Conservation (phyloP, 2,113 vertebrate genomes). For the Daubentonia madagascariensis region DNA sequence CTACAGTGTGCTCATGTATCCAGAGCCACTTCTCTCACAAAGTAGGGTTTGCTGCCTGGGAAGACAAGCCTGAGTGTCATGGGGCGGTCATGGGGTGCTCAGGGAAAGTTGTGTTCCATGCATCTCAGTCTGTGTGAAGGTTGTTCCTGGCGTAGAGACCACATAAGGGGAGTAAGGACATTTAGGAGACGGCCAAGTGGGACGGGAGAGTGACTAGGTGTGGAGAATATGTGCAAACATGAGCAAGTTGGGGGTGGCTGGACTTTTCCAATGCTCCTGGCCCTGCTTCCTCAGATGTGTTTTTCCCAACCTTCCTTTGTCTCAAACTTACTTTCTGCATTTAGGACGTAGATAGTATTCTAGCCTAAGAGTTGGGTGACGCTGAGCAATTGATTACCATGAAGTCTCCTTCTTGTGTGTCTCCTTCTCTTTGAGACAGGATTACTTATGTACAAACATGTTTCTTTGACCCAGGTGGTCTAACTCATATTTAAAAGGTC, state of each 20-base stretch:
- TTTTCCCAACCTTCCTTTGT: not conserved
- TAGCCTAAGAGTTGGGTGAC: not conserved
- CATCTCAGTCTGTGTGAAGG: not conserved
- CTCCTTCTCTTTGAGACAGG: not conserved
- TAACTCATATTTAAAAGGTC: not conserved
- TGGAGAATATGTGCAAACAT: not conserved
- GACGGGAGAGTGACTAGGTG: no score
- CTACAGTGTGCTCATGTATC: accelerated
- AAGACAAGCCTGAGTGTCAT: not conserved
- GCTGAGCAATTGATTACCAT: not conserved
- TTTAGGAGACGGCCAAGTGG: not conserved
- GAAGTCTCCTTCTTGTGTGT: not conserved
- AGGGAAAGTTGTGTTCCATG: not conserved
- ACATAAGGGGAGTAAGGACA: not conserved
- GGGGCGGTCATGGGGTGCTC: accelerated
- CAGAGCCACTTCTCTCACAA: not conserved
- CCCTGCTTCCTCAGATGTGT: not conserved
- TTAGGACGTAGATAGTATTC: not conserved
- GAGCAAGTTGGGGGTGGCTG: not conserved
- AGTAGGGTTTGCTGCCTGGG: not conserved
- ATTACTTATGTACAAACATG: not conserved
- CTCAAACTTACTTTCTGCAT: not conserved
- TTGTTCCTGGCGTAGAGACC: not conserved
- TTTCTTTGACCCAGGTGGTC: not conserved
- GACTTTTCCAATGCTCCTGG: not conserved